These are phyloP conservation scores for Ptychoptera contaminata DNA, from an alignment of 2,888 invertebrate genomes.

Conservation along the genomic window DNA sequence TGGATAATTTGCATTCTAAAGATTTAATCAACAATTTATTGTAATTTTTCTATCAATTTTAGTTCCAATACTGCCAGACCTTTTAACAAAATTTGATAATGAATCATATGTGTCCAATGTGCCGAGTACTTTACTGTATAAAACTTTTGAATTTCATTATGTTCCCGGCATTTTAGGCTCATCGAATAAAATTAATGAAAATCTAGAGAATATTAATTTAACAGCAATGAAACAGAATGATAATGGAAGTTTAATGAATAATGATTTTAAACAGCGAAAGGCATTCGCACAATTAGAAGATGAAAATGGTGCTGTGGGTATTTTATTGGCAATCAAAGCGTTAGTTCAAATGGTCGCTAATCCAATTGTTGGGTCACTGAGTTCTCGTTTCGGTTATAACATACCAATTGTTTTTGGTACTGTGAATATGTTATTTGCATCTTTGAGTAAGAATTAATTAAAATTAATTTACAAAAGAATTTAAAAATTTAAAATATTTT, in stretches of 20 bases:
- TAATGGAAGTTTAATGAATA: background rate
- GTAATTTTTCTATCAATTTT: slow-evolving; percentile 19
- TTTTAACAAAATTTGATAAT: slow-evolving; percentile 37
- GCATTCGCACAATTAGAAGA: slow-evolving; percentile 25
- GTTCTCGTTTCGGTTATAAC: slow-evolving; percentile 47
- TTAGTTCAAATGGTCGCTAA: slow-evolving; percentile 63
- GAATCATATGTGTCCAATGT: slow-evolving; percentile 23
- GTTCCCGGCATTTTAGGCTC: slow-evolving; percentile 16
- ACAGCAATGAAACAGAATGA: background rate
- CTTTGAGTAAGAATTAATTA: slow-evolving; percentile 37
- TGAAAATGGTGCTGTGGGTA: slow-evolving; percentile 51
- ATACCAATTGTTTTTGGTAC: slow-evolving; percentile 53
- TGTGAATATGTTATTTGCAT: slow-evolving; percentile 46
- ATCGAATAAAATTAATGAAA: background rate
- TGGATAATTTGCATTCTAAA: background rate
- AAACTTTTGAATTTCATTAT: slow-evolving; percentile 18
- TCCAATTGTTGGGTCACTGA: slow-evolving; percentile 55
- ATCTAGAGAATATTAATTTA: background rate
- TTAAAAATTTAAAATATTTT: slow-evolving; percentile 13
- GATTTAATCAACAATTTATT: background rate
- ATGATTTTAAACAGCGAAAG: background rate
- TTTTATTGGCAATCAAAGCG: slow-evolving; percentile 60
- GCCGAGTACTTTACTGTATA: slow-evolving; percentile 21
- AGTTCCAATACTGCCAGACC: slow-evolving; percentile 73
- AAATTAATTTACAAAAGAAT: background rate